These are phyloP conservation scores for Chloropsis hardwickii DNA, from an alignment of 2,113 vertebrate genomes.

Conservation along the genomic window DNA sequence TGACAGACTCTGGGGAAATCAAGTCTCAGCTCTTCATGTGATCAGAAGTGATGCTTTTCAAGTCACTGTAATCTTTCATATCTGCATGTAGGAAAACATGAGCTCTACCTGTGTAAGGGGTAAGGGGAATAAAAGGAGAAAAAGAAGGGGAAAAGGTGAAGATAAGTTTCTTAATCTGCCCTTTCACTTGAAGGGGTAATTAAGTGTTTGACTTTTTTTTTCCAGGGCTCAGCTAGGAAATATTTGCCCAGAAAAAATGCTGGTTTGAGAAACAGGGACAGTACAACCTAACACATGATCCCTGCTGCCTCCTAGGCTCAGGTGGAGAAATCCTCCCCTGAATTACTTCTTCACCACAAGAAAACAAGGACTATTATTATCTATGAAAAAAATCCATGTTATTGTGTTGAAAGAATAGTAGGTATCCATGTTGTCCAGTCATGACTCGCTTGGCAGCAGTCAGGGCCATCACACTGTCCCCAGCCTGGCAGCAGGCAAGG, in stretches of 20 bases:
- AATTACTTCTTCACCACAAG: not conserved
- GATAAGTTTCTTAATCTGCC: not conserved
- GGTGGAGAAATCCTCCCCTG: not conserved
- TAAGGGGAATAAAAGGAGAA: not conserved
- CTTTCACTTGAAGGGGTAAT: not conserved
- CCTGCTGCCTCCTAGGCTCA: not conserved
- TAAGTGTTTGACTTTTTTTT: not conserved
- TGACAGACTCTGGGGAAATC: conserved; percentile 13
- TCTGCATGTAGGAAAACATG: not conserved
- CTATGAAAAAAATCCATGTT: not conserved
- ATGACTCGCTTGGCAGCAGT: rapidly evolving
- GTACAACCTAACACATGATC: not conserved
- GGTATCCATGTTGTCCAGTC: not conserved
- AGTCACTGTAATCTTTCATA: not conserved
- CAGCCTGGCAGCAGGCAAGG: not conserved
- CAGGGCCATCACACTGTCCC: not conserved
- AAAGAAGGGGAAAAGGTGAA: not conserved
- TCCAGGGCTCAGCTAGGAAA: not conserved
- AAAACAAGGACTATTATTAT: not conserved
- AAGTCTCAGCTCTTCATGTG: not conserved
- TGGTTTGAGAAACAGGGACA: not conserved
- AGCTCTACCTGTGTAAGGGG: not conserved
- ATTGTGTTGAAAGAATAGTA: not conserved
- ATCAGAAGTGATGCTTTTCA: not conserved
- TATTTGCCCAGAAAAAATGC: not conserved